phyloP scores from a whole-genome alignment of 2,797 vertebrate genomes.

The Catharus ustulatus region DNA sequence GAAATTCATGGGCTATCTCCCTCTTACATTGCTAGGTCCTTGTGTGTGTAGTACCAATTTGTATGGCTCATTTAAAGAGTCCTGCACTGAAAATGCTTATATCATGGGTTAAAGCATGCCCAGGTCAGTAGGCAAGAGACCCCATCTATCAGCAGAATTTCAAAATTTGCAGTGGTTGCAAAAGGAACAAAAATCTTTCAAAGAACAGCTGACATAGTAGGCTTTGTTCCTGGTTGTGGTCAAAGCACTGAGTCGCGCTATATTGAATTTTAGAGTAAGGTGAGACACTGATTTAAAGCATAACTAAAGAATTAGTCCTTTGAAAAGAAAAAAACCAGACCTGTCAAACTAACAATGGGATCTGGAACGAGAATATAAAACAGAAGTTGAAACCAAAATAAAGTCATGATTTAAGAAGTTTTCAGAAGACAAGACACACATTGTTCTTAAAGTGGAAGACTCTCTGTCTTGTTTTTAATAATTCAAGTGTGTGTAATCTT shows the following conservation, averaged over 20 bases:
- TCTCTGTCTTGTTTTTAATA: not conserved
- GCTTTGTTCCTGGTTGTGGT: not conserved
- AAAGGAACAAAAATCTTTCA: not conserved
- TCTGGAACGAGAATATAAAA: not conserved
- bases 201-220: not conserved
- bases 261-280: not conserved
- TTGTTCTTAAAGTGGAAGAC: not conserved
- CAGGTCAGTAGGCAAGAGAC: not conserved
- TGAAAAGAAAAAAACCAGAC: not conserved
- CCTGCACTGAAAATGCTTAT: not conserved
- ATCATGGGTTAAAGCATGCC: not conserved
- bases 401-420: not conserved
- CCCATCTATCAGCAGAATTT: not conserved
- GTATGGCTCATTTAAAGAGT: not conserved
- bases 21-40: not conserved
- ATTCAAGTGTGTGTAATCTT: not conserved
- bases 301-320: not conserved
- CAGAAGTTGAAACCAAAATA: not conserved
- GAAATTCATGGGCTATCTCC: not conserved
- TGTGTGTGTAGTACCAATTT: not conserved
- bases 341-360: not conserved
- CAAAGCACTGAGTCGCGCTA: not conserved
- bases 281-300: slow-evolving; percentile 2
- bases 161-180: not conserved
- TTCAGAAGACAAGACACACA: not conserved